Evolutionary conservation across 2,113 vertebrate species (phyloP), one percentile per base, ranked within the genome.

Genomic region (Myotis brandtii): DNA sequence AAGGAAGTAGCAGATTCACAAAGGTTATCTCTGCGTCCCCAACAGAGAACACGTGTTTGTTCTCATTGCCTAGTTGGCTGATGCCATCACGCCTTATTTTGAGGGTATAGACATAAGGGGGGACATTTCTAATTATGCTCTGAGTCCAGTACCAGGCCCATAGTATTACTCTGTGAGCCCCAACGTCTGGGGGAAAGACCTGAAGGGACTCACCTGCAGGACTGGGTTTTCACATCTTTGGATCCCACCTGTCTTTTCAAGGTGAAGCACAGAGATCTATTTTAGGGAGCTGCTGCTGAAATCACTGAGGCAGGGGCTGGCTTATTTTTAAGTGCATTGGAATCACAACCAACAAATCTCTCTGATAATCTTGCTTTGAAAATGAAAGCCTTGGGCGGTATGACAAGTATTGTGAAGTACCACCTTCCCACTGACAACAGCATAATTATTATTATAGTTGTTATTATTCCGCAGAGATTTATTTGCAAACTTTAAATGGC

Each of bases 401-500:
- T 94, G 96, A 84, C 80, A 96, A 91, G 94, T 94, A 94, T n/a
- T 30, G 34, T 91, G 72, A 95, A 81, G 37, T 73, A 91, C 23
- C 54, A 83, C 80, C 32, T 79, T 82, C 77, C 76, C 64, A 70
- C 88, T 90, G 88, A 95, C 77, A 97, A 43, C 17, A 69, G 27
- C 48, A 16, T 94, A 82, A 86, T 91, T 75, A 82, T 88, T 88
- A 92, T 70, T 94, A 56, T 48, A 32, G 8, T 23, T 90, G 88
- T 82, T 96, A 96, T 93, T 70, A 96, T 94, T 69, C 82, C 27
- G 69, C n/a, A 70, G 85, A 94, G 86, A 12, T 59, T 95, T 97
- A 94, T 96, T 97, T 96, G 75, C 91, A 97, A 95, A 95, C 77
- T 91, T 95, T 72, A 92, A 90, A 73, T 96, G 67, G 34, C 73